Evolutionary conservation across 2,797 vertebrate genomes (phyloP), one percentile per base, ranked within the genome.

Genomic region (Urosaurus nigricauda): DNA sequence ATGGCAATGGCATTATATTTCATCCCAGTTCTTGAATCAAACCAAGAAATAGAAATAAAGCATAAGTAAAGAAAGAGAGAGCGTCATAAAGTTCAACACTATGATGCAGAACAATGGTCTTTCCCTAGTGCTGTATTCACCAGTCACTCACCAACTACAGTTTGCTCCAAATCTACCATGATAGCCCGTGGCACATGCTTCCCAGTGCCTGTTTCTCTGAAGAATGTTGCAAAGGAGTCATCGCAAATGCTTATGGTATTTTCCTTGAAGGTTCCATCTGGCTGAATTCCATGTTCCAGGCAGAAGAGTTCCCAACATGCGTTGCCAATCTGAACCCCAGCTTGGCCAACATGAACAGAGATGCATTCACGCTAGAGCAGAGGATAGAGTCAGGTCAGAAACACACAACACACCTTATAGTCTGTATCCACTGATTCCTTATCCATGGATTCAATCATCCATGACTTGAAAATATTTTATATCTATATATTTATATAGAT

Each of bases 251-350:
- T 91, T 0, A 37, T 77, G 47, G 89, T 85, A 0, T 93, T 86
- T 40, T 86, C 68, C 0, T 94, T 88, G 85, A 96, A 91, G 89
- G 95, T 93, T 4, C 97, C 97, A 2, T 98, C 96, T 17, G 97
- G 97, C 26, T 95, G 96, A 53, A 98, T 92, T 26, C 96, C 95
- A 0, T 97, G 97, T 92, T 98, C 97, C 71, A 98, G 94, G 79
- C 97, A 98, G 93, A 97, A 97, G 83, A 98, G 97, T 91, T 98
- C 97, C 95, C 95, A 96, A 88, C 95, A 96, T 0, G 94, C 93
- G 32, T 94, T 96, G 86, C 95, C 95, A 0, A 95, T 94, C 85
- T 96, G 96, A 89, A 96, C 96, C 88, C 96, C 95, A 9, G 95
- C 96, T 88, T 97, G 96, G 82, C 96, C 96, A 84, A 96, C 84